These are phyloP conservation scores for Gila robusta DNA, from an alignment of 2,797 vertebrate species.

Conservation along the genomic window DNA sequence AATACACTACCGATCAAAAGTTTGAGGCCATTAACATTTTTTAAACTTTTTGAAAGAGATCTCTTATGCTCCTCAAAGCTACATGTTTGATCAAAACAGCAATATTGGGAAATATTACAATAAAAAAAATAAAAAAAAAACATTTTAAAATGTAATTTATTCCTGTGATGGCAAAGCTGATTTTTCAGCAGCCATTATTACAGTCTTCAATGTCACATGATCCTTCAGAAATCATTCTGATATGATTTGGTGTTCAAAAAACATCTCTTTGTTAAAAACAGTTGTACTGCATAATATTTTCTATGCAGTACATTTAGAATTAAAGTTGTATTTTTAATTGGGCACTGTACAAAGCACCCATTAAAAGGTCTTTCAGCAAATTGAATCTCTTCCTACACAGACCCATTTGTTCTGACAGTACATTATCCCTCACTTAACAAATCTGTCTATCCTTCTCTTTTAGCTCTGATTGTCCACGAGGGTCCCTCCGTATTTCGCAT, in stretches of 20 bases:
- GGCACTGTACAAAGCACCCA: not conserved
- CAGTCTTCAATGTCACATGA: not conserved
- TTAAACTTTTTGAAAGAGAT: not conserved
- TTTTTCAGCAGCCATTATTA: not conserved
- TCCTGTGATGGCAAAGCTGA: not conserved
- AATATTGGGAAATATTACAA: not conserved
- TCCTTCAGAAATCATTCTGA: not conserved
- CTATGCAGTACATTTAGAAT: not conserved
- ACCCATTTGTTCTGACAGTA: not conserved
- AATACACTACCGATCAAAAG: not conserved
- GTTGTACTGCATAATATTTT: not conserved
- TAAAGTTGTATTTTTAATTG: not conserved
- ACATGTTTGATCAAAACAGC: not conserved
- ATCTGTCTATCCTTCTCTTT: conserved; percentile 47
- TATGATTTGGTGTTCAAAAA: not conserved
- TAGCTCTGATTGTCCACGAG: conserved; percentile 89
- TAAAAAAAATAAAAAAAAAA: not conserved
- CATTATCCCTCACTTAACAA: not conserved
- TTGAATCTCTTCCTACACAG: not conserved
- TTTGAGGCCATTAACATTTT: not conserved
- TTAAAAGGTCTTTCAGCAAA: not conserved
- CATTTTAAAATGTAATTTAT: not conserved
- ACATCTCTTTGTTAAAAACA: not conserved
- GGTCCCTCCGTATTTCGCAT: conserved; percentile 90
- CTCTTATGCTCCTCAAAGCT: not conserved